phyloP scores from a whole-genome alignment of 2,113 vertebrate species.

The Microtus richardsoni region DNA sequence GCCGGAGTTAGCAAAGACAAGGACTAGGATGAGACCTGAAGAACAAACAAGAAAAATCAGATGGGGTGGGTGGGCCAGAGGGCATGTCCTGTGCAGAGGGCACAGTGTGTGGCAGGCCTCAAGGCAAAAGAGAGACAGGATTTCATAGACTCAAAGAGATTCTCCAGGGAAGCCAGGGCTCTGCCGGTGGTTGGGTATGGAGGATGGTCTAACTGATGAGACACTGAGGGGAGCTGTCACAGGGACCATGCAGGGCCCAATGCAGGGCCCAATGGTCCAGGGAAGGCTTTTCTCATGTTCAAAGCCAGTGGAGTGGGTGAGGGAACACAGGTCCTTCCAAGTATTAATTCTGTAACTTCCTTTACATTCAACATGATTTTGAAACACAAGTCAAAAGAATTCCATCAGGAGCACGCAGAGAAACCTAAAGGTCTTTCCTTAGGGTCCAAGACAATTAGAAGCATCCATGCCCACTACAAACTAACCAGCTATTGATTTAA shows the following conservation, averaged over 20 bases:
- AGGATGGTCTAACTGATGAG: not conserved
- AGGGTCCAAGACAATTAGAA: not conserved
- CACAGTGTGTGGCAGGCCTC: not conserved
- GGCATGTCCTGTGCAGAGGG: not conserved
- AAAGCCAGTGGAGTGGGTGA: not conserved
- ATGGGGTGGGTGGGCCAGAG: not conserved
- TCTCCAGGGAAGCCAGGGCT: no score
- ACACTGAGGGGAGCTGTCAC: not conserved
- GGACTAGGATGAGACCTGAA: not conserved
- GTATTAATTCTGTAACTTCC: not conserved
- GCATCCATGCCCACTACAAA: not conserved
- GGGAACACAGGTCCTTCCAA: accelerated
- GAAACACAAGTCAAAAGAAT: not conserved
- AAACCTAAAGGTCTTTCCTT: slow-evolving; percentile 19
- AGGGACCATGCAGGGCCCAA: not conserved
- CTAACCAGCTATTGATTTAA: not conserved
- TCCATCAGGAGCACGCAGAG: not conserved
- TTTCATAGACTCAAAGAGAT: not conserved
- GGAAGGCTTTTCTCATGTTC: not conserved
- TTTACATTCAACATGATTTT: not conserved
- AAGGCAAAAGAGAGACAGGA: not conserved
- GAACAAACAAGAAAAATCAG: no score
- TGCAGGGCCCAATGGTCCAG: not conserved
- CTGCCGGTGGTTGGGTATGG: not conserved
- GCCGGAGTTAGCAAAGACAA: not conserved